phyloP scores from a whole-genome alignment of 2,888 invertebrate genomes.

The Pocota personata region DNA sequence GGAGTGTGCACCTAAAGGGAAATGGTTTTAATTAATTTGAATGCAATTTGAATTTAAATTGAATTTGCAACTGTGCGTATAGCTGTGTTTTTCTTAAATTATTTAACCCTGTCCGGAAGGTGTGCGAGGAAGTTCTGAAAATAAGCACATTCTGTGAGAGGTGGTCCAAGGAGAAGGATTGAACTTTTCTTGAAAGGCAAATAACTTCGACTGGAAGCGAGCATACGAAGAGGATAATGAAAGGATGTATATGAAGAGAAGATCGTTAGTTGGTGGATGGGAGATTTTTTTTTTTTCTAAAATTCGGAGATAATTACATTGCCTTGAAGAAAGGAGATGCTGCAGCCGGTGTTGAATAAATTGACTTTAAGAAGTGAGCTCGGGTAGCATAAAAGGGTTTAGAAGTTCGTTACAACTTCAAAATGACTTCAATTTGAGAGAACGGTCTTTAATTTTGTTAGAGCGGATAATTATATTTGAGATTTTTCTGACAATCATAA shows the following conservation, averaged over 20 bases:
- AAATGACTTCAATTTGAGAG: constrained; percentile 19
- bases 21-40: constrained; percentile 62
- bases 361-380: constrained; percentile 21
- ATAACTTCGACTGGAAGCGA: constrained; percentile 28
- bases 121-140: constrained; percentile 6
- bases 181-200: constrained; percentile 34
- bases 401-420: constrained; percentile 11
- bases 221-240: constrained; percentile 25
- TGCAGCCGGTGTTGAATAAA: constrained; percentile 51
- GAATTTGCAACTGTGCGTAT: constrained; percentile 44
- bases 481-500: neutral
- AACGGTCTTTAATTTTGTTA: constrained; percentile 3
- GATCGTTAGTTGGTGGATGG: constrained; percentile 12
- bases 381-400: constrained; percentile 28
- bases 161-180: neutral
- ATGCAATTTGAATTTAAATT: constrained; percentile 64
- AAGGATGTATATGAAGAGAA: constrained; percentile 38
- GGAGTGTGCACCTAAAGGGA: constrained; percentile 8
- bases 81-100: constrained; percentile 56
- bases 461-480: constrained; percentile 21
- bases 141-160: neutral
- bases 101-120: constrained; percentile 42
- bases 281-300: neutral
- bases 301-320: constrained; percentile 52
- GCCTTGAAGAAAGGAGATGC: constrained; percentile 1